These are phyloP conservation scores for Scophthalmus maximus DNA, from an alignment of 2,113 vertebrate species.

Conservation along the genomic window DNA sequence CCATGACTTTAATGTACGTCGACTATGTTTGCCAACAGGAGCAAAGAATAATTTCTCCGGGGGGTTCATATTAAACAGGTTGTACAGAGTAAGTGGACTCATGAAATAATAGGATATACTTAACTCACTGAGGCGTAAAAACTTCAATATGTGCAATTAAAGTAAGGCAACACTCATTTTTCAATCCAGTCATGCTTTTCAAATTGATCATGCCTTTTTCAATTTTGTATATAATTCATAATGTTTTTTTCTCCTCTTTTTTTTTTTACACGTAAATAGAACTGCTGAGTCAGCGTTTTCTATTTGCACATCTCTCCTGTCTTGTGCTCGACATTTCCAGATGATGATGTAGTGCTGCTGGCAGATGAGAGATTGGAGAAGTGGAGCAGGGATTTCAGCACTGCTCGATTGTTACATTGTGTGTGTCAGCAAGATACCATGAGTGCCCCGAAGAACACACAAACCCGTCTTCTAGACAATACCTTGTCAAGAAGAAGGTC, in stretches of 20 bases:
- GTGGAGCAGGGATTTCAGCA: conserved; percentile 38
- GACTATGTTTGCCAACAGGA: background rate
- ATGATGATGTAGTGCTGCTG: conserved; percentile 61
- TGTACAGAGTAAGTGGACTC: conserved; percentile 38
- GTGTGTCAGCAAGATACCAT: conserved; percentile 63
- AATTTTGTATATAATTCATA: conserved; percentile 57
- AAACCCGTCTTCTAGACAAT: conserved; percentile 60
- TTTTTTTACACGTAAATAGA: conserved; percentile 40
- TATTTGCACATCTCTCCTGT: conserved; percentile 52
- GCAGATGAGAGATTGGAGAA: conserved; percentile 59
- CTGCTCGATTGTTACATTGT: conserved; percentile 41
- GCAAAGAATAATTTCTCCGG: too few relatives aligned
- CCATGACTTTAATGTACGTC: background rate
- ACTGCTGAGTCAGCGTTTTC: conserved; percentile 72
- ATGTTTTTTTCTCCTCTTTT: conserved; percentile 35
- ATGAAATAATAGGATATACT: conserved; percentile 64
- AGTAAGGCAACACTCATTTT: conserved; percentile 74
- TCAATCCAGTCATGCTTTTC: conserved; percentile 74
- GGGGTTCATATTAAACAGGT: too few relatives aligned
- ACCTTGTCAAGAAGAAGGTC: conserved; percentile 69
- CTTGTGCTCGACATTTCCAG: conserved; percentile 38
- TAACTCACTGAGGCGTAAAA: conserved; percentile 62
- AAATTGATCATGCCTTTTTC: conserved; percentile 66
- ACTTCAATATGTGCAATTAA: conserved; percentile 77
- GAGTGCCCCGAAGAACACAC: conserved; percentile 51